phyloP scores from a whole-genome alignment of 2,888 invertebrate genomes.

The Drosophila recens region DNA sequence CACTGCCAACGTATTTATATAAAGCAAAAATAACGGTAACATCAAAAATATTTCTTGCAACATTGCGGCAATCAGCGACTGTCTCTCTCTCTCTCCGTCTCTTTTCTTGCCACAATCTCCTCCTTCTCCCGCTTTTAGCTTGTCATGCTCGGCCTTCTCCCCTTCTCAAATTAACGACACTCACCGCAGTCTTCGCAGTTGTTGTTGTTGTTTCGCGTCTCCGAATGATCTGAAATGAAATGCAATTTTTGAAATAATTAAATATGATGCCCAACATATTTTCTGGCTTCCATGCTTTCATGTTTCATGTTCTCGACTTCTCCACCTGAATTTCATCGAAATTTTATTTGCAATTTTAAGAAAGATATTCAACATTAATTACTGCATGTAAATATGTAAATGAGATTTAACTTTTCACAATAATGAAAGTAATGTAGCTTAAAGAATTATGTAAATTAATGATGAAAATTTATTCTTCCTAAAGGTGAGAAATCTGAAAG shows the following conservation, averaged over 20 bases:
- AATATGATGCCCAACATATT: conserved; percentile 61
- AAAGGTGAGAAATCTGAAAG: background rate
- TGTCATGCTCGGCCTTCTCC: conserved; percentile 61
- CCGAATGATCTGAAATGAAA: conserved; percentile 59
- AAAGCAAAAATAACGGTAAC: conserved; percentile 73
- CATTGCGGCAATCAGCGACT: conserved; percentile 54
- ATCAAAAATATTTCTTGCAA: conserved; percentile 68
- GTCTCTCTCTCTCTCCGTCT: conserved; percentile 19
- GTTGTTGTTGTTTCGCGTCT: conserved; percentile 15
- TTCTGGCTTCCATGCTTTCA: conserved; percentile 10
- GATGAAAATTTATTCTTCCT: too few species aligned
- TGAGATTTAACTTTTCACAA: conserved; percentile 7
- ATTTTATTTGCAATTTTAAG: conserved; percentile 52
- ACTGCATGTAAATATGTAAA: conserved; percentile 47
- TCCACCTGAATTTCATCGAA: conserved; percentile 21
- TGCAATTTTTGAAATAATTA: conserved; percentile 76
- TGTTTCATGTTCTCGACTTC: background rate
- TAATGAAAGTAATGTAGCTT: background rate
- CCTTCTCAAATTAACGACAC: conserved; percentile 69
- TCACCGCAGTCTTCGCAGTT: conserved; percentile 24
- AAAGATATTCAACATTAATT: conserved; percentile 26
- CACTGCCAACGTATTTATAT: conserved; percentile 53
- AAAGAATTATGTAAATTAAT: background rate
- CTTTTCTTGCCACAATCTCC: conserved; percentile 4
- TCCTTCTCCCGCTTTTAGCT: conserved; percentile 52